Evolutionary conservation across 37 sponge, comb jelly and placozoan genomes (phyloP).

Genomic region (Oopsacas minuta): DNA sequence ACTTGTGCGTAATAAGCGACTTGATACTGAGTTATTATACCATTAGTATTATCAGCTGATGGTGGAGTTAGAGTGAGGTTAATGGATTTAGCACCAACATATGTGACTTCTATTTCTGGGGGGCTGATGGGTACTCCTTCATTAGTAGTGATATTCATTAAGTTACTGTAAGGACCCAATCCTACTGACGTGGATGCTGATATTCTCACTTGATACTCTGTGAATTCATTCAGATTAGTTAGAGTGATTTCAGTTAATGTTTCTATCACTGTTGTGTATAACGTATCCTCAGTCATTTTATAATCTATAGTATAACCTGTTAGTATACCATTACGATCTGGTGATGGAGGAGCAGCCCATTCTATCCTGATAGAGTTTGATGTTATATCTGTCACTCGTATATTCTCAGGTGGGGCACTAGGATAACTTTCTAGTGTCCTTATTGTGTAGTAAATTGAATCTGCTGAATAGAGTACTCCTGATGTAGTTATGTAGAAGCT

Average conservation of each 20-base stretch:
- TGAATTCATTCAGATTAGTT: background rate
- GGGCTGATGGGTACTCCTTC: background rate
- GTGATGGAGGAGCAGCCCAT: background rate
- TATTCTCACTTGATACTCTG: slow-evolving; percentile 4
- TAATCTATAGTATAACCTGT: background rate
- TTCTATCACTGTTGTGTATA: background rate
- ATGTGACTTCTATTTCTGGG: background rate
- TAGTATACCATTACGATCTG: background rate
- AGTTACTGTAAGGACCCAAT: background rate
- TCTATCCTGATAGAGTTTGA: background rate
- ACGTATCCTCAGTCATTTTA: background rate
- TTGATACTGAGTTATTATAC: background rate
- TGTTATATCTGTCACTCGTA: background rate
- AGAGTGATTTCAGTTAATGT: background rate
- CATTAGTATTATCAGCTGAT: background rate
- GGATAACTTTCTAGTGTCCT: background rate
- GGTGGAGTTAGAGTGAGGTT: background rate
- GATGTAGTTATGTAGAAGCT: background rate
- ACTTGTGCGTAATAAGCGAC: background rate
- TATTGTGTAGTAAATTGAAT: background rate
- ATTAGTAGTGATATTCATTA: background rate
- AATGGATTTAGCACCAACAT: background rate
- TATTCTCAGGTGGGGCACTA: background rate
- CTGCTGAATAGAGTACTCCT: background rate
- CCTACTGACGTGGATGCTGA: background rate